These are phyloP conservation scores for Ginglymostoma cirratum DNA, from an alignment of 2,113 vertebrate genomes.

Conservation along the genomic window DNA sequence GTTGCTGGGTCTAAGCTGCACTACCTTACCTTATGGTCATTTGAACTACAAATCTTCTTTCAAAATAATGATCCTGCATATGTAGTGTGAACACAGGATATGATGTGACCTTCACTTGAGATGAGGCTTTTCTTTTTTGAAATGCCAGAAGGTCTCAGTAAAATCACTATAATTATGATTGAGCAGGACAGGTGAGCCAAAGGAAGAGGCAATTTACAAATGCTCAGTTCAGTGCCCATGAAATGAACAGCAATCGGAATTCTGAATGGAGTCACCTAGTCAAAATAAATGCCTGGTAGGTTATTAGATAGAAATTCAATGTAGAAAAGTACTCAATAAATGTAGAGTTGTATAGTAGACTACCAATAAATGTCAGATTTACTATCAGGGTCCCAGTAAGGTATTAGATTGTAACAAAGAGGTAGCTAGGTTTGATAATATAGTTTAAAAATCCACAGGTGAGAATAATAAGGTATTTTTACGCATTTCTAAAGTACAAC, in stretches of 20 bases:
- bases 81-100: neutral
- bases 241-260: neutral
- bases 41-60: constrained; percentile 1
- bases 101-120: neutral
- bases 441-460: neutral
- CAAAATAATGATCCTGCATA: neutral
- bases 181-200: neutral
- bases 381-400: neutral
- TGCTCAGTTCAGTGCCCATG: neutral
- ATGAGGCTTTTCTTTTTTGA: neutral
- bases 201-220: neutral
- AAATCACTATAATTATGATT: neutral
- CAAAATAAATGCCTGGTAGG: neutral
- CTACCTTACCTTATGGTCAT: neutral
- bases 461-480: neutral
- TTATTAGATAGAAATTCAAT: neutral
- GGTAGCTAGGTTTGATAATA: neutral
- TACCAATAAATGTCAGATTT: neutral
- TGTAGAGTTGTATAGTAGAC: neutral
- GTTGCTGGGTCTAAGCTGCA: neutral
- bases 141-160: neutral
- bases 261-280: neutral
- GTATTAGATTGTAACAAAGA: too few species aligned
- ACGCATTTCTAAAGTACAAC: neutral
- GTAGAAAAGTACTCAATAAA: neutral